Percentiles rank a stretch among this genome's conserved stretches.
These are phyloP conservation scores for Papilio polyxenes DNA, from an alignment of 1,140 invertebrate species.

Conservation along the genomic window DNA sequence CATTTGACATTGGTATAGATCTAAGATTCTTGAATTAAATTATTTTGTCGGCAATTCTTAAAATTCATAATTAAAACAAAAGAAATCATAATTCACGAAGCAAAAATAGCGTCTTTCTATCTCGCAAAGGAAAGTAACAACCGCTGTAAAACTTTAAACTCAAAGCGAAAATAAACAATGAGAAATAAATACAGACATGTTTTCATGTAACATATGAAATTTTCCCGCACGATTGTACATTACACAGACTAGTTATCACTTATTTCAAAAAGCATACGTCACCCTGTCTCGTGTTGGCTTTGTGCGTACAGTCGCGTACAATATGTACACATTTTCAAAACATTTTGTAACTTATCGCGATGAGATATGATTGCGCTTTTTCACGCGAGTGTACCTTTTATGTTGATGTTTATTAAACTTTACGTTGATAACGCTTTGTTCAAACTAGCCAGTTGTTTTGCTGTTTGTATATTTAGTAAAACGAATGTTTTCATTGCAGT, in stretches of 20 bases:
- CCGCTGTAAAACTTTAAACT: background rate
- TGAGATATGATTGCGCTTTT: background rate
- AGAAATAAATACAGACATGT: constrained; percentile 10
- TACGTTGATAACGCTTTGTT: constrained; percentile 27
- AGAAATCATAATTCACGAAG: background rate
- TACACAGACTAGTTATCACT: constrained; percentile 15
- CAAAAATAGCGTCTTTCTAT: background rate
- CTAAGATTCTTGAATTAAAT: constrained; percentile 41
- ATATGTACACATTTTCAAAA: background rate
- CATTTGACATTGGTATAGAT: background rate
- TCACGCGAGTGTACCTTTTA: constrained; percentile 15
- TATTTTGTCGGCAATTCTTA: background rate
- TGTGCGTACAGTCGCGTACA: constrained; percentile 10
- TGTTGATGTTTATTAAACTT: constrained; percentile 35
- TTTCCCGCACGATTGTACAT: constrained; percentile 16
- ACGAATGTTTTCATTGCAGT: background rate
- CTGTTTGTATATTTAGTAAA: background rate
- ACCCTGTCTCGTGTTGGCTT: background rate
- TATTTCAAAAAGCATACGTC: constrained; percentile 32
- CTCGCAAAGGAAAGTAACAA: constrained; percentile 21
- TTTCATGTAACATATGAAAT: constrained; percentile 27
- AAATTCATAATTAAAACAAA: constrained; percentile 16
- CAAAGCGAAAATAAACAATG: constrained; percentile 30
- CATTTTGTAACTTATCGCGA: constrained; percentile 1
- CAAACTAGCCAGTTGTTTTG: background rate